A percentile compares a stretch with the other conserved stretches of the same genome.
Conservation (phyloP, 2,797 vertebrate genomes). For the Megalops cyprinoides region DNA sequence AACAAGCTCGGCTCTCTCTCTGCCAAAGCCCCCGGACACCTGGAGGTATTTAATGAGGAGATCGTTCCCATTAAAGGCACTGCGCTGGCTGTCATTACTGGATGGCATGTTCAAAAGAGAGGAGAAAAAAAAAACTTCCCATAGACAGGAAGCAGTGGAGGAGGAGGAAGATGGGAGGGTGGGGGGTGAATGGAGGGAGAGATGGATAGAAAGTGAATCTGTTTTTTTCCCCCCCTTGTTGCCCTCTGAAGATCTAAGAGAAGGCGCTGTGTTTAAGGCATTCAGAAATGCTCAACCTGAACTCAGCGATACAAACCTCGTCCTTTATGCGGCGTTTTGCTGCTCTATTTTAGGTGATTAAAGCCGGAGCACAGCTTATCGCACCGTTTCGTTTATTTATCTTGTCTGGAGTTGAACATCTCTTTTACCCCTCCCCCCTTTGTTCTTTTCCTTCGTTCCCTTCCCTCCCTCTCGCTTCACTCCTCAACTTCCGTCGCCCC, state of each 20-base stretch:
- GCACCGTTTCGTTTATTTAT: background rate
- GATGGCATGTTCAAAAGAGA: slow-evolving; percentile 47
- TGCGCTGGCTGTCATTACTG: slow-evolving; percentile 63
- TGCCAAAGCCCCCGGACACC: slow-evolving; percentile 53
- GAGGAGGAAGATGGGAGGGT: background rate
- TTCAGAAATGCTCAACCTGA: slow-evolving; percentile 33
- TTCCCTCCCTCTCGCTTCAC: background rate
- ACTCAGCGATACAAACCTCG: background rate
- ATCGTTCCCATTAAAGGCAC: slow-evolving; percentile 41
- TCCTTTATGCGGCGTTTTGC: background rate
- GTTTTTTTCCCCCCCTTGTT: slow-evolving; percentile 31
- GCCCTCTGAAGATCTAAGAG: slow-evolving; percentile 33
- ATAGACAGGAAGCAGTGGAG: slow-evolving; percentile 76
- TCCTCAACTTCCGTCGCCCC: background rate
- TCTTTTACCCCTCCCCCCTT: background rate
- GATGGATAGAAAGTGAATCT: slow-evolving; percentile 12
- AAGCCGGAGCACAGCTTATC: background rate
- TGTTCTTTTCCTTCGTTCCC: background rate
- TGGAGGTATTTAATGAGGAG: slow-evolving; percentile 63
- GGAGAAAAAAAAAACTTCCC: slow-evolving; percentile 86
- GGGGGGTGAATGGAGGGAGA: background rate
- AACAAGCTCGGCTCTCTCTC: slow-evolving; percentile 37
- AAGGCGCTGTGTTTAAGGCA: slow-evolving; percentile 28
- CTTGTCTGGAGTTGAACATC: background rate
- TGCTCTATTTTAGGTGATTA: background rate